Base-by-base conservation (phyloP, 2,888 invertebrate species). In the Morpho achilles region DNA sequence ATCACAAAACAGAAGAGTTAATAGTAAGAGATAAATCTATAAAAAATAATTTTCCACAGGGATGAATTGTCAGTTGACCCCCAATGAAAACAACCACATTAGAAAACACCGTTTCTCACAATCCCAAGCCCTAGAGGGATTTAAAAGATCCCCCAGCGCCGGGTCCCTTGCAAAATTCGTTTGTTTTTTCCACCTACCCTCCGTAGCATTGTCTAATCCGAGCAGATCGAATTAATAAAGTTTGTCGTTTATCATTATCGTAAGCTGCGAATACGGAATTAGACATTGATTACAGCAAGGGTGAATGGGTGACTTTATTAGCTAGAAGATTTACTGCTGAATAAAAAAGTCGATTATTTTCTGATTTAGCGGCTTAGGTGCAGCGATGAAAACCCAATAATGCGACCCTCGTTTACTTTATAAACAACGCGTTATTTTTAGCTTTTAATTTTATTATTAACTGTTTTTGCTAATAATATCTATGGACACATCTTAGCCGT, bases 201-300 rank as follows among this genome's bases (percentile, higher is more conserved):
- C 71, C 71, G 68, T 72, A 75, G 71, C 75, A 75, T 68, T 72
- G 73, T 78, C 77, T 89, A 89, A 90, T 87, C 88, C 87, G 62
- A 69, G 76, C 72, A 79, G 83, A 87, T 88, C 84, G 88, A 87
- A 89, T 90, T 89, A 90, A 88, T 87, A 86, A 83, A 82, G 77
- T 81, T 79, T 80, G 87, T 88, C 89, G 89, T 89, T 88, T 80
- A 88, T 89, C 89, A 90, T 90, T 88, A 88, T 85, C 71, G 86
- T 87, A 83, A 88, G 85, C 87, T 82, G 71, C 75, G 87, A 86
- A 86, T 85, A 82, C 81, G 64, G 74, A 82, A 86, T 86, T 80
- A 88, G 88, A 88, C 87, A 77, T 77, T 87, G 87, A 90, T 89
- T 83, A 76, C 81, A 73, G 69, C 69, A 76, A 80, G 82, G 87